A percentile compares a stretch with the other conserved stretches of the same genome.
phyloP scores from a whole-genome alignment of 2,797 vertebrate genomes.

The Rhabdophis nuchalis region DNA sequence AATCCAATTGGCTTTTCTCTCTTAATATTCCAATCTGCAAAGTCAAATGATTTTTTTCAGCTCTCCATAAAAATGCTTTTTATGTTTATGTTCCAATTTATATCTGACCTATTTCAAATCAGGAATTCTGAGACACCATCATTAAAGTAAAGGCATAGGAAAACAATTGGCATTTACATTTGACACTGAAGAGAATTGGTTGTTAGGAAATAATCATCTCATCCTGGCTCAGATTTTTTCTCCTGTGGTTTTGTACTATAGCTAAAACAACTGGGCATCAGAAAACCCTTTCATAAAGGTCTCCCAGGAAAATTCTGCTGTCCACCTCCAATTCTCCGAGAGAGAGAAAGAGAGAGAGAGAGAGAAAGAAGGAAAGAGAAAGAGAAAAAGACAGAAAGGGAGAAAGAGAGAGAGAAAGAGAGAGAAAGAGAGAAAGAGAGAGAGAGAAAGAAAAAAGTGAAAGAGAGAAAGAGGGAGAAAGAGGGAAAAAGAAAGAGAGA shows the following conservation, averaged over 20 bases:
- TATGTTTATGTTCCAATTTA: neutral
- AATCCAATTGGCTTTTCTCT: neutral
- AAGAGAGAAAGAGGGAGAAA: no score
- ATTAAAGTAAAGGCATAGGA: neutral
- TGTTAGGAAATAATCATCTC: neutral
- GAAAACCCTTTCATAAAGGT: neutral
- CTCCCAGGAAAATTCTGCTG: neutral
- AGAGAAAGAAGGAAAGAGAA: rapidly evolving
- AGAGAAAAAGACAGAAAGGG: no score
- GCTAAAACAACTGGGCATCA: neutral
- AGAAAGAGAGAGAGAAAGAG: no score
- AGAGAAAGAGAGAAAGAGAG: neutral
- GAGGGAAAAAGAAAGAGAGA: no score
- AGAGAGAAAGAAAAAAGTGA: rapidly evolving
- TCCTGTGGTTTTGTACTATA: neutral
- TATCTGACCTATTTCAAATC: neutral
- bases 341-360: neutral
- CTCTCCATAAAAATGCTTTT: neutral
- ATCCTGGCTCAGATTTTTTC: neutral
- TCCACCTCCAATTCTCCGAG: neutral
- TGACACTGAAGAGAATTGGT: neutral
- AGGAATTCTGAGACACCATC: neutral
- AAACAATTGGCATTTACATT: neutral
- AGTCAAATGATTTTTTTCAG: neutral
- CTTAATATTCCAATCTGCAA: neutral